Evolutionary conservation across 2,888 invertebrate genomes (phyloP), one percentile per base, ranked within the genome.

Genomic region (Hesperia comma): DNA sequence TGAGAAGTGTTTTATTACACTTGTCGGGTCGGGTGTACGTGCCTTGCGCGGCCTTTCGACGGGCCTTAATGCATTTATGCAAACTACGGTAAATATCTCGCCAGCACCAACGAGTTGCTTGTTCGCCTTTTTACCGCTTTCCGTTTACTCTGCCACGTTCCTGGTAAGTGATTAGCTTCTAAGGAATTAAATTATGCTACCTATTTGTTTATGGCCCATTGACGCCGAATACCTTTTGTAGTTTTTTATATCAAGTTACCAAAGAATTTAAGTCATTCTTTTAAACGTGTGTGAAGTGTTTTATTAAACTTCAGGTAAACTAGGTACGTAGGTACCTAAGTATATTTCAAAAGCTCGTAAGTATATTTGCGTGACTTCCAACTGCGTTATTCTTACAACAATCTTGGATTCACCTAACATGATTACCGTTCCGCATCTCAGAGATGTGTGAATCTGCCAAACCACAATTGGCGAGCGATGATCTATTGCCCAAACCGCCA

Each of bases 51-150:
- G 74, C 72, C 76, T 78, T 71, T 68, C 69, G 68, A 63, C 71
- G 67, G 74, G 77, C 78, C 80, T 83, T 82, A 85, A 85, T 84
- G 85, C 82, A 83, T 83, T 86, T 86, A 86, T 86, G 85, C 85
- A 84, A 84, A 85, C 81, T 77, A 77, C 79, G 79, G 80, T 78
- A 81, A 82, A 82, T 82, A 83, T 81, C 81, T 81, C 83, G 77
- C 80, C 77, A 75, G 78, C 78, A 75, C 73, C 77, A 68, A 72
- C 72, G 75, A 72, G 73, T 78, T 74, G 78, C 77, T 74, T 78
- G 79, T 76, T 79, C 74, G 74, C 69, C 72, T 70, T 75, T 73
- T 80, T 66, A 60, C 60, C 60, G 15, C 53, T 58, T 58, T 77
- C 73, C 71, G 68, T 69, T 58, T 58, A 58, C 57, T 32, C 17